Evolutionary conservation across 2,113 vertebrate species (phyloP).

Genomic region (Irena cyanogastra): DNA sequence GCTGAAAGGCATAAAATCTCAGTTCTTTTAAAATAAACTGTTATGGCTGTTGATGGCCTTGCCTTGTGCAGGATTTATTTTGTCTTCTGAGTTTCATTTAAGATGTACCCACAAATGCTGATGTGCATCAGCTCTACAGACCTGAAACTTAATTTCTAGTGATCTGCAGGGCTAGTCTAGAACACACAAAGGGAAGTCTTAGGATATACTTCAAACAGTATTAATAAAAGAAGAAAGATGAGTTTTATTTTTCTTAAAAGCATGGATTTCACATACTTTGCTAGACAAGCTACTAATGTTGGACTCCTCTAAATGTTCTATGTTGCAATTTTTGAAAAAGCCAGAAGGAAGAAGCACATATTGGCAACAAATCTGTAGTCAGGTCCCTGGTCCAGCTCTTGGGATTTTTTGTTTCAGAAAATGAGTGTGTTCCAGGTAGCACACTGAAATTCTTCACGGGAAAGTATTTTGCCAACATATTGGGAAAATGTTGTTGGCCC

Average conservation of each 20-base stretch:
- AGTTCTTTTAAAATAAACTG: slow-evolving; percentile 14
- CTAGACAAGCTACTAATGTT: not conserved
- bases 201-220: not conserved
- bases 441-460: not conserved
- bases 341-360: not conserved
- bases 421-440: not conserved
- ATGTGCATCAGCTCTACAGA: not conserved
- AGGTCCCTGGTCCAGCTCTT: not conserved
- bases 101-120: not conserved
- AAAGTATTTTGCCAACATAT: not conserved
- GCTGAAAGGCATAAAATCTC: not conserved
- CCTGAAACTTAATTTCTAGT: not conserved
- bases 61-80: slow-evolving; percentile 17
- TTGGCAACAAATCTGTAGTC: not conserved
- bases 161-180: not conserved
- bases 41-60: not conserved
- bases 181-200: not conserved
- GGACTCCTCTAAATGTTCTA: not conserved
- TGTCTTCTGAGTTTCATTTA: not conserved
- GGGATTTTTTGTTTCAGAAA: not conserved
- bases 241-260: not conserved
- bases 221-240: not conserved
- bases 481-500: not conserved
- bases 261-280: not conserved
- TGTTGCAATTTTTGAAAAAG: not conserved